Conservation (phyloP, 2,888 invertebrate genomes). For the Chalcosyrphus nemorum region DNA sequence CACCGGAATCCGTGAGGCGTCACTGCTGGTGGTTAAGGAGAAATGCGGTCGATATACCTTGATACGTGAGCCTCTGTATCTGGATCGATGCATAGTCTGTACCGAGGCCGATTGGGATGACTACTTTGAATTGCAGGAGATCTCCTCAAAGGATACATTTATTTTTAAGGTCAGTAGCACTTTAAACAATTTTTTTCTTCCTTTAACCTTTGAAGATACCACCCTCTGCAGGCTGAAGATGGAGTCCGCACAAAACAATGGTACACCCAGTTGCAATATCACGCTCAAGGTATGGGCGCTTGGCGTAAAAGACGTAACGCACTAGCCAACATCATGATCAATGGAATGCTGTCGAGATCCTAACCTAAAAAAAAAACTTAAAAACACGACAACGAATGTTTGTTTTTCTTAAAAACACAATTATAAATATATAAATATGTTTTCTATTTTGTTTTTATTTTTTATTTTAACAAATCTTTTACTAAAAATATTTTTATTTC, state of each 20-base stretch:
- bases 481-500: conserved; percentile 8
- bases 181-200: background rate
- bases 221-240: conserved; percentile 89
- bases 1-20: conserved; percentile 92
- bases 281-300: conserved; percentile 94
- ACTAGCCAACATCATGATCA: conserved; percentile 98
- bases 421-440: conserved; percentile 35
- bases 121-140: conserved; percentile 97
- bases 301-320: conserved; percentile 97
- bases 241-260: conserved; percentile 92
- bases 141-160: conserved; percentile 95
- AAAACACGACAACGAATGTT: conserved; percentile 7
- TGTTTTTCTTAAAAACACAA: conserved; percentile 4
- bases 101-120: conserved; percentile 95
- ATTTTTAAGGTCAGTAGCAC: conserved; percentile 93
- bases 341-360: conserved; percentile 86
- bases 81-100: conserved; percentile 94
- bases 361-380: conserved; percentile 45
- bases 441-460: background rate
- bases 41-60: conserved; percentile 94
- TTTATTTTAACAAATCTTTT: conserved; percentile 18
- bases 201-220: background rate
- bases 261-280: conserved; percentile 94
- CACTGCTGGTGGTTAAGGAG: conserved; percentile 93
- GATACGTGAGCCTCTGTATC: conserved; percentile 93